phyloP scores from a whole-genome alignment of 2,797 vertebrate genomes.

The Nannoperca australis region DNA sequence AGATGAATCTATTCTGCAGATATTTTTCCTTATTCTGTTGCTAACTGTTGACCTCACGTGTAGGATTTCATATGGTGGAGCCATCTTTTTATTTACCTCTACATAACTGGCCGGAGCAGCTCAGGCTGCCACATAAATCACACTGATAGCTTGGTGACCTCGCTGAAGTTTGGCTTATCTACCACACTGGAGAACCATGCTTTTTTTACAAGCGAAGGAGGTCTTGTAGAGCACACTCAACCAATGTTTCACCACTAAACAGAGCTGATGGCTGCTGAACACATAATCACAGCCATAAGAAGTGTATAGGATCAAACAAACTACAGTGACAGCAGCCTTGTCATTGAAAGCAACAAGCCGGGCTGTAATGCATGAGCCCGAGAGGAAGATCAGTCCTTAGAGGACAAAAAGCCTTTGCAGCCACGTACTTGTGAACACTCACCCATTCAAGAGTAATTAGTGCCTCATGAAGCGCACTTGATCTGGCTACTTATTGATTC shows the following conservation, averaged over 20 bases:
- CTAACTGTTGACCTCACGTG: slow-evolving; percentile 19
- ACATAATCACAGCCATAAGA: slow-evolving; percentile 13
- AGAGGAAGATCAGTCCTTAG: slow-evolving; percentile 43
- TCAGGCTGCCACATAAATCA: slow-evolving; percentile 42
- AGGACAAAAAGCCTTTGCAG: slow-evolving; percentile 58
- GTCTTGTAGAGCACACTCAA: slow-evolving; percentile 10
- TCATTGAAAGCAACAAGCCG: slow-evolving; percentile 15
- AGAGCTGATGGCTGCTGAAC: background rate
- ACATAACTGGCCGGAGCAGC: slow-evolving; percentile 3
- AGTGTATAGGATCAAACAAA: slow-evolving; percentile 10
- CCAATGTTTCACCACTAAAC: slow-evolving; percentile 18
- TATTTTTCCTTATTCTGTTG: slow-evolving; percentile 1
- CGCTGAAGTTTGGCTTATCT: slow-evolving; percentile 45
- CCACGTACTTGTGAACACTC: slow-evolving; percentile 36
- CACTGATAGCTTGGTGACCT: slow-evolving; percentile 37
- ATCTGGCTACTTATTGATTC: slow-evolving; percentile 49
- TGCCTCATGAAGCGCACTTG: slow-evolving; percentile 47
- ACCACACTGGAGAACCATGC: slow-evolving; percentile 8
- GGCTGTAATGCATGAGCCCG: slow-evolving; percentile 21
- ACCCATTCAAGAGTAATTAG: slow-evolving; percentile 57
- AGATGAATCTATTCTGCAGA: slow-evolving; percentile 23
- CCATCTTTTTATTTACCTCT: slow-evolving; percentile 31
- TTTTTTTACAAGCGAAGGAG: slow-evolving; percentile 20
- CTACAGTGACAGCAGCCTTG: background rate
- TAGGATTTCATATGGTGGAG: slow-evolving; percentile 9